phyloP scores from a whole-genome alignment of 2,888 invertebrate genomes.

The Phaedon cochleariae region DNA sequence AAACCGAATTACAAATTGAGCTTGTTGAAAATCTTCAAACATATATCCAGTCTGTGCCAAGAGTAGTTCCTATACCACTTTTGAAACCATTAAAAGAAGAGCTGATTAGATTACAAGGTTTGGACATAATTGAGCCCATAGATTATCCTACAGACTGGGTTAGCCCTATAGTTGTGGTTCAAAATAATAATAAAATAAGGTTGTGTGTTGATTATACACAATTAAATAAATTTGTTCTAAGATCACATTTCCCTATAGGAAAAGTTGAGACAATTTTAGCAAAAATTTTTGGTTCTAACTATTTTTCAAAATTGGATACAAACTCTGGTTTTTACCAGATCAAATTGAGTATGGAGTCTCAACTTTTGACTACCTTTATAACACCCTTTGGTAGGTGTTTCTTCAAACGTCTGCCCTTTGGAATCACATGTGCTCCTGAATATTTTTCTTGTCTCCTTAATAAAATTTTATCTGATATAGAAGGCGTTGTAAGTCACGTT shows the following conservation, averaged over 20 bases:
- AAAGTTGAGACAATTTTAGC: too few relatives aligned
- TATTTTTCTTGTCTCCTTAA: constrained; percentile 24
- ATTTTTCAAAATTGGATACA: constrained; percentile 37
- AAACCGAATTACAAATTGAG: constrained; percentile 28
- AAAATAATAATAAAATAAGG: constrained; percentile 27
- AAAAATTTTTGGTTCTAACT: constrained; percentile 38
- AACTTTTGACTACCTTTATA: constrained; percentile 33
- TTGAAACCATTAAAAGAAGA: constrained; percentile 35
- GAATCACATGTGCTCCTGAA: constrained; percentile 34
- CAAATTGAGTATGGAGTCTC: constrained; percentile 22
- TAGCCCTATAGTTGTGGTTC: constrained; percentile 36
- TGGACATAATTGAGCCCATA: constrained; percentile 35
- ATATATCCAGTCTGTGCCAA: constrained; percentile 32
- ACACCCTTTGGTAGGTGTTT: constrained; percentile 35
- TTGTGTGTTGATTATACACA: constrained; percentile 38
- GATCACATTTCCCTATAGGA: constrained; percentile 44
- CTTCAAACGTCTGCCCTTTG: constrained; percentile 31
- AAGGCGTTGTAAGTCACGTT: constrained; percentile 30
- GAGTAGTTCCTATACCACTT: constrained; percentile 38
- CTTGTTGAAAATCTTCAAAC: constrained; percentile 23
- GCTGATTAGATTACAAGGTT: constrained; percentile 32
- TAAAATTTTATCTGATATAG: constrained; percentile 28
- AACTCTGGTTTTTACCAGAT: constrained; percentile 34
- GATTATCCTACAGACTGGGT: constrained; percentile 31
- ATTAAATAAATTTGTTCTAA: constrained; percentile 35